phyloP scores from a whole-genome alignment of 1,140 invertebrate genomes.

The Brachionus plicatilis region DNA sequence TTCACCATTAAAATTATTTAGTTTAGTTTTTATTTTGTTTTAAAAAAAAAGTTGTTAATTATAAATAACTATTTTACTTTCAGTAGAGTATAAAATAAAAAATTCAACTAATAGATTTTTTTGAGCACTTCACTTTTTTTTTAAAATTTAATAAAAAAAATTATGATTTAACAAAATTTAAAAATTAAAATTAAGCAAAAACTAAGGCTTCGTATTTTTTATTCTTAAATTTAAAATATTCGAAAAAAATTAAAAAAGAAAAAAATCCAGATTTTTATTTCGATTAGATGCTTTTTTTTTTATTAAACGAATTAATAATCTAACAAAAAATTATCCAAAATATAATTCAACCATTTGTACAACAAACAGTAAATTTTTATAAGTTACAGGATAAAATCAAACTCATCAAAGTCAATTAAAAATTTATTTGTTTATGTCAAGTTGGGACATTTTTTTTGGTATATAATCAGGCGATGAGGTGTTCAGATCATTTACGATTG shows the following conservation, averaged over 20 bases:
- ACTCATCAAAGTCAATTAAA: background rate
- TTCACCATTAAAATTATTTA: too few relatives aligned
- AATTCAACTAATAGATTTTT: too few relatives aligned
- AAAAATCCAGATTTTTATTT: background rate
- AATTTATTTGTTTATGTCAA: background rate
- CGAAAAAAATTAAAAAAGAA: background rate
- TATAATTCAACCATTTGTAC: conserved; percentile 1
- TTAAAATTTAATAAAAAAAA: too few relatives aligned
- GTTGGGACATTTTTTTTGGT: background rate
- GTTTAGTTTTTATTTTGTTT: too few relatives aligned
- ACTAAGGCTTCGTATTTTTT: background rate
- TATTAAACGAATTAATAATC: background rate
- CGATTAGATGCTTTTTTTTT: background rate
- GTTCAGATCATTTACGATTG: background rate
- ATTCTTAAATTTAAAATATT: background rate
- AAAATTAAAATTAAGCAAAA: background rate
- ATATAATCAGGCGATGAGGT: background rate
- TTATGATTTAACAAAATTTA: too few relatives aligned
- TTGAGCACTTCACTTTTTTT: too few relatives aligned
- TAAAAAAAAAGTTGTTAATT: too few relatives aligned
- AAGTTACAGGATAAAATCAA: background rate
- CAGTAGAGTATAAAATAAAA: too few relatives aligned
- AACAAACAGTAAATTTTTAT: background rate
- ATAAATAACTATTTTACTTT: too few relatives aligned
- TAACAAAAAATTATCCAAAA: conserved; percentile 2